Base-by-base conservation (phyloP, 2,113 vertebrate species). In the Urocynchramus pylzowi region DNA sequence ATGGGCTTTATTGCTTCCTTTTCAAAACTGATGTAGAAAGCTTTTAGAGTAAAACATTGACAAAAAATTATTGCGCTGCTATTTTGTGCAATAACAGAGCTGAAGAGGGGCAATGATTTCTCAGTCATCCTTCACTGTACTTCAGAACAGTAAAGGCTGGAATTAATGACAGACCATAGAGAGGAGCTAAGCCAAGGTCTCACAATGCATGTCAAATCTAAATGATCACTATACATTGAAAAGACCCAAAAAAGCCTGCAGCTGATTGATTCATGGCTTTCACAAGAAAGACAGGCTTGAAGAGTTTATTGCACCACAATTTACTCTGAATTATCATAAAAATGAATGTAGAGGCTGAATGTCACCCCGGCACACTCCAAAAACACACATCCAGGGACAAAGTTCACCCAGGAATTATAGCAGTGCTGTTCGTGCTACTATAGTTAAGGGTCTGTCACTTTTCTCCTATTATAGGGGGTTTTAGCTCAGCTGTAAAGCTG, bases 1-100 rank as follows among this genome's bases (percentile, higher is more conserved):
- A 99, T 99, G 99, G 98, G 98, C 98, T 99, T 99, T 99, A 99
- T 99, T 99, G 98, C 99, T 98, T 99, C 99, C 99, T 98, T 99
- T 99, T 99, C 98, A 99, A 98, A 98, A 98, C 98, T 98, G 98
- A 99, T 98, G 98, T 98, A 98, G 99, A 98, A 99, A 99, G 98
- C 99, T 99, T 99, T 99, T 99, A 99, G 99, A 99, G 99, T 99
- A 99, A 99, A 99, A 98, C 98, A 99, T 98, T 98, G 98, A 99
- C 98, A 98, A 98, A 98, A 99, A 99, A 99, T 98, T 98, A 99
- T 99, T 99, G 98, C 98, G 84, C 96, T 98, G 98, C 99, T 99
- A 98, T 99, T 99, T 99, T 98, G 98, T 98, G 98, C 99, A 99
- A 99, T 98, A 98, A 99, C 98, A 98, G 98, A 98, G 96, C 98